A percentile compares a stretch with the other conserved stretches of the same genome.
Conservation (phyloP, 1,140 invertebrate species). For the Armadillidium nasatum region DNA sequence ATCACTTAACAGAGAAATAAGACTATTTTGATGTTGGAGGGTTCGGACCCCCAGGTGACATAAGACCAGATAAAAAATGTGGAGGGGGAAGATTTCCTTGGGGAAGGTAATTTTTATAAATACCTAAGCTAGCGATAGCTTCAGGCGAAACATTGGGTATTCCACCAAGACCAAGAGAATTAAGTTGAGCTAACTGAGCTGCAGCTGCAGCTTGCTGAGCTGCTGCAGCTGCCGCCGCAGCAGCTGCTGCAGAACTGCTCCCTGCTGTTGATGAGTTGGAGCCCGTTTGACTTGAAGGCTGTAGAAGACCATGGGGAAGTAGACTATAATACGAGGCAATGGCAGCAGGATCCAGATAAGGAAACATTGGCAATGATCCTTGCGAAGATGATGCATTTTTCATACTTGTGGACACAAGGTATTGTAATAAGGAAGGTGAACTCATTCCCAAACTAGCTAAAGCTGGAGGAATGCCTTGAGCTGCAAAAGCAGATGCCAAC, state of each 20-base stretch:
- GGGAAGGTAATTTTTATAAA: slow-evolving; percentile 44
- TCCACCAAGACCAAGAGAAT: slow-evolving; percentile 37
- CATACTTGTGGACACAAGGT: slow-evolving; percentile 19
- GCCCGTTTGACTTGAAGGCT: slow-evolving; percentile 25
- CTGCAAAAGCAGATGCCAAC: slow-evolving; percentile 32
- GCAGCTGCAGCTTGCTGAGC: slow-evolving; percentile 35
- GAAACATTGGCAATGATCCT: slow-evolving; percentile 37
- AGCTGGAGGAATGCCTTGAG: slow-evolving; percentile 39
- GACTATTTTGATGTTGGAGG: background rate
- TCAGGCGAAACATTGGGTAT: slow-evolving; percentile 37
- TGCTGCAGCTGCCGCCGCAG: slow-evolving; percentile 28
- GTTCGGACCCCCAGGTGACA: slow-evolving; percentile 32
- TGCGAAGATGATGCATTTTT: background rate
- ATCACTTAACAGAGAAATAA: background rate
- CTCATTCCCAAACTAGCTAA: slow-evolving; percentile 31
- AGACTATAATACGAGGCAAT: slow-evolving; percentile 41
- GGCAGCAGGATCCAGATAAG: slow-evolving; percentile 37
- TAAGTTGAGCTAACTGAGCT: slow-evolving; percentile 38
- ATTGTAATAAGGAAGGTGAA: slow-evolving; percentile 33
- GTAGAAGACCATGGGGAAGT: slow-evolving; percentile 34
- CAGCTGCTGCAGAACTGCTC: slow-evolving; percentile 21
- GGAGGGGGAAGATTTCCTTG: slow-evolving; percentile 40
- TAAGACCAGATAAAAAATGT: slow-evolving; percentile 43
- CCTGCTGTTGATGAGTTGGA: background rate
- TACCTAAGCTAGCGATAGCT: slow-evolving; percentile 39